Conservation (phyloP, 2,797 vertebrate genomes). For the Chelon auratus region DNA sequence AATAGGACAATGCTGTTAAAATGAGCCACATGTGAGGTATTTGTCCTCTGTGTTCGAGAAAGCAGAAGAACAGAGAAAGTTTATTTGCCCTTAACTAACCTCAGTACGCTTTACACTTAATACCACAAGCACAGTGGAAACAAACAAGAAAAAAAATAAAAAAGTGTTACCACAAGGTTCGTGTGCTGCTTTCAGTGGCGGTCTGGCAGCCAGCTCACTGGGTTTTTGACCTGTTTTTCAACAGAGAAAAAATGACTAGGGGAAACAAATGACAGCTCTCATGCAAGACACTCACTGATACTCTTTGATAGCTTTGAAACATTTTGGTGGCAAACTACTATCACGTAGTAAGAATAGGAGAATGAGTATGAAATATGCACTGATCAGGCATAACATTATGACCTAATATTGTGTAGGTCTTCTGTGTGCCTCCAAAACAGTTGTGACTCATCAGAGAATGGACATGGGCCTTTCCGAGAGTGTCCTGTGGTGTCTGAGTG, state of each 20-base stretch:
- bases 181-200: neutral
- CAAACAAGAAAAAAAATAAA: neutral
- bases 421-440: too few relatives aligned
- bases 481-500: too few relatives aligned
- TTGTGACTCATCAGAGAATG: too few relatives aligned
- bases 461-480: too few relatives aligned
- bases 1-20: neutral
- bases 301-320: accelerated
- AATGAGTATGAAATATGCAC: too few relatives aligned
- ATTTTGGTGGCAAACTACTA: neutral
- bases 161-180: neutral
- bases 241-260: neutral
- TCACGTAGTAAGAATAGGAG: neutral
- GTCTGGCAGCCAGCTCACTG: neutral
- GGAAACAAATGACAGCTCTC: neutral
- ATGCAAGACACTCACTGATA: neutral
- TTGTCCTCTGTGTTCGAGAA: neutral
- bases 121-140: neutral
- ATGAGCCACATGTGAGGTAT: neutral
- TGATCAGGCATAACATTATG: too few relatives aligned
- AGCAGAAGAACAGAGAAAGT: neutral
- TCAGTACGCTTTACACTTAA: neutral
- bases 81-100: neutral
- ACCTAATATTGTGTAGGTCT: too few relatives aligned
- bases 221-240: slow-evolving; percentile 2